Evolutionary conservation across 2,888 invertebrate genomes (phyloP), one percentile per base, ranked within the genome.

Genomic region (Caenorhabditis afra): DNA sequence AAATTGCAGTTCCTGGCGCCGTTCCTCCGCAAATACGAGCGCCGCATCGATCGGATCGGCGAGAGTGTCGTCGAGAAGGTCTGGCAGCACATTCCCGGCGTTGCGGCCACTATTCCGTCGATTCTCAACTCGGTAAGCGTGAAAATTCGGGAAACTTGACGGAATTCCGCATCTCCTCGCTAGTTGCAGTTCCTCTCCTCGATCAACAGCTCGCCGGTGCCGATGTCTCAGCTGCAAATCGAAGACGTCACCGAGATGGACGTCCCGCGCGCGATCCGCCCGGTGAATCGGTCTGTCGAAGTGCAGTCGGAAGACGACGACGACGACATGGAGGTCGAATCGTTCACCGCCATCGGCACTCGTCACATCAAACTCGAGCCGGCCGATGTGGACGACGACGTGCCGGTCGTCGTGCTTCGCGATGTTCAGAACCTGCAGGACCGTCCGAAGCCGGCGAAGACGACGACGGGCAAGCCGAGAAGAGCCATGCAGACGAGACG

Each of bases 1-100:
- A 44, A 50, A 29, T 57, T 71, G 39, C 41, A 71, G 59, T 55
- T 79, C 23, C 35, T 79, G 37, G 73, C 79, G 1, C 79, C 79
- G 14, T 62, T 65, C 18, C 47, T 79, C 4, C 62, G 79, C 14
- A 57, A 65, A 47, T 66, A 79, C 29, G 79, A 79, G 50, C 57
- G 73, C 3, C 52, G 52, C 14, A 58, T 79, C 20, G 79, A 79
- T 35, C 39, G 20, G n/a, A n/a, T 65, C 16, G 29, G 23, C 12
- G 18, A 7, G 35, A 16, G n/a, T 18, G 10, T 64, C 29, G 29
- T 39, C 39, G 44, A 57, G 7, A 47, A 64, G 20, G 14, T 55
- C 14, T 64, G 62, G 71, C 49, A 71, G 29, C 41, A 29, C 3
- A 29, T 71, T 35, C 71, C 71, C 8, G 39, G 14, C 3, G 23